phyloP scores from a whole-genome alignment of 2,888 invertebrate species.

The Esperia sulphurella region DNA sequence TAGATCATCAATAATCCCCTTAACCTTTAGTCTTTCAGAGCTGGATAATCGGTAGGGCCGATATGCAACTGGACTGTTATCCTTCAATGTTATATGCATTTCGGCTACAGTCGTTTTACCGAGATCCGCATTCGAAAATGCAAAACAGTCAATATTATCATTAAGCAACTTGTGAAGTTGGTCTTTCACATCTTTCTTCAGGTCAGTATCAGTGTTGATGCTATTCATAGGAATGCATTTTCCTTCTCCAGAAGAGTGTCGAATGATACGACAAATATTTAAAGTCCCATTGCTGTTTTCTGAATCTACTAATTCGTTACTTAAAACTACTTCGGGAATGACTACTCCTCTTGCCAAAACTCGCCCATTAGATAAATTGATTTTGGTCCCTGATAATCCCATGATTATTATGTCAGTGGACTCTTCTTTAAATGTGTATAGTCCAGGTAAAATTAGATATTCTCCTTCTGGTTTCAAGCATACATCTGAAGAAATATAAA shows the following conservation, averaged over 20 bases:
- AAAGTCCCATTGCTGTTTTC: background rate
- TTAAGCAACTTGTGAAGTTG: conserved; percentile 5
- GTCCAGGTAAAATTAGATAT: background rate
- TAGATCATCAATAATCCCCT: conserved; percentile 4
- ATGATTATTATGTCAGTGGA: background rate
- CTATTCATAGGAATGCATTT: background rate
- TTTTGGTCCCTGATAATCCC: background rate
- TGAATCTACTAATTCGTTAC: background rate
- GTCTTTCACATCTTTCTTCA: background rate
- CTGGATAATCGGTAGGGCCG: conserved; percentile 10
- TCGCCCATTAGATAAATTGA: background rate
- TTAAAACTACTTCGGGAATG: background rate
- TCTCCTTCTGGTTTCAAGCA: background rate
- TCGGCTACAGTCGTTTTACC: conserved; percentile 9
- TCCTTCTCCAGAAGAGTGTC: background rate
- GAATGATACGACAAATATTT: background rate
- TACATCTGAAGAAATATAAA: background rate
- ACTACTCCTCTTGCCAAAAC: background rate
- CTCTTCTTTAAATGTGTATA: background rate
- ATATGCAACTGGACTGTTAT: conserved; percentile 10
- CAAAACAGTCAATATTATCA: conserved; percentile 8
- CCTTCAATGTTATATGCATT: conserved; percentile 12
- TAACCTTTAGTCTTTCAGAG: conserved; percentile 7
- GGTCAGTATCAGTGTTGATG: background rate
- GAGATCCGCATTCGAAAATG: conserved; percentile 6